Evolutionary conservation across 2,797 vertebrate genomes (phyloP), one percentile per base, ranked within the genome.

Genomic region (Hyperoplus lanceolatus): DNA sequence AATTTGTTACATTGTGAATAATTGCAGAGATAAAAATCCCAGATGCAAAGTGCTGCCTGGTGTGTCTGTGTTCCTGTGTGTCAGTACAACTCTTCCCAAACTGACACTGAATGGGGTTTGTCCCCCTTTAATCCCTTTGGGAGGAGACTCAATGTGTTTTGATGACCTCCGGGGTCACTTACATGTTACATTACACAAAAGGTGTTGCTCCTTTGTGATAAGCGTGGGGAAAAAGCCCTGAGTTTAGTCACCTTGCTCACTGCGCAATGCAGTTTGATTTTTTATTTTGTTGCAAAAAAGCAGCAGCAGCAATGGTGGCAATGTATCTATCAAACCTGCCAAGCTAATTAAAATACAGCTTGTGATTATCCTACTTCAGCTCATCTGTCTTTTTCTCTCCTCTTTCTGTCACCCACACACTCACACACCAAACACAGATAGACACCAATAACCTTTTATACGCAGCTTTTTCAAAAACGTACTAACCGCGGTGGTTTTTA

Each of bases 151-250:
- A 73, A 82, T 85, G 89, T 89, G 87, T 89, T 85, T 81, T 91
- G 80, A 85, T 92, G 92, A 93, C 92, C 90, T 90, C 79, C 82
- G 56, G 75, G 92, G 90, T 92, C 91, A 92, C 57, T 83, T 89
- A 89, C 87, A 92, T 91, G 93, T 93, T 90, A 93, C 90, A 90
- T 89, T 90, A 89, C 90, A 89, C 91, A 92, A 84, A 29, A 89
- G 84, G 84, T 87, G 90, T 83, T 75, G 82, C 79, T 90, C 55
- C 79, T 85, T 77, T 88, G 77, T 82, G 81, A 88, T 82, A 85
- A 86, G 75, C 39, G 71, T 36, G 38, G 70, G 82, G 78, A 85
- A 80, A 87, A 80, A 87, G 61, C 83, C 70, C 79, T 86, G 70
- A 77, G 59, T 89, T 88, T 79, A 80, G 79, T 77, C 59, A 79